Base-by-base conservation (phyloP, 2,797 vertebrate genomes). In the Esox masquinongy region DNA sequence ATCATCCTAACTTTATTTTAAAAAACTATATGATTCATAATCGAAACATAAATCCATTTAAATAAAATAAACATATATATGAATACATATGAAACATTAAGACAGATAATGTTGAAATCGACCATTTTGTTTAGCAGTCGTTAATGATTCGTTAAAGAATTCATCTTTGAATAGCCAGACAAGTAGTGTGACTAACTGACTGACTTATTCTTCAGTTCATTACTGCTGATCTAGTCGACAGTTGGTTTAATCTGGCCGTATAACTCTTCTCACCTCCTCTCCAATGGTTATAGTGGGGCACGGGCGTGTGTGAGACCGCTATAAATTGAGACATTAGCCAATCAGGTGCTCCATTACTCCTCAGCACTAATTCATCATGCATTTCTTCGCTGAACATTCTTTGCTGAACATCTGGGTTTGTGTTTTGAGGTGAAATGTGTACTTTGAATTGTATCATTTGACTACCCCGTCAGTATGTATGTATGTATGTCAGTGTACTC, bases 161-260 rank as follows among this genome's bases (percentile, higher is more conserved):
- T 7, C 15, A 34, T 66, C 63, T 17, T 64, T 15, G 24, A 24
- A 64, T 64, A 56, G 51, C 56, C 63, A 64, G 63, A 2, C 26
- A 26, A 66, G 63, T 24, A 34, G n/a, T 24, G 56, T 24, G 56
- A 12, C 56, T 66, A 29, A 66, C 79, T 66, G 79, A 82, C 87
- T 68, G 83, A 59, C 67, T 85, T 89, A 22, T 9, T 59, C 22
- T 91, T 88, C 90, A 90, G 89, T 91, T 93, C 92, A 92, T 93
- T 91, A 92, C 85, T 86, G 81, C 83, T 84, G 86, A 85, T 87
- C 88, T 82, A 83, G 88, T 89, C 85, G 82, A 86, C 87, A 90
- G 91, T 92, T 93, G 88, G 90, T 92, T 93, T 92, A 93, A 93
- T 90, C 87, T 82, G 84, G 86, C 87, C 53, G 74, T 91, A 88